Evolutionary conservation across 2,888 invertebrate species (phyloP), one percentile per base, ranked within the genome.

Genomic region (Cyaniris semiargus): DNA sequence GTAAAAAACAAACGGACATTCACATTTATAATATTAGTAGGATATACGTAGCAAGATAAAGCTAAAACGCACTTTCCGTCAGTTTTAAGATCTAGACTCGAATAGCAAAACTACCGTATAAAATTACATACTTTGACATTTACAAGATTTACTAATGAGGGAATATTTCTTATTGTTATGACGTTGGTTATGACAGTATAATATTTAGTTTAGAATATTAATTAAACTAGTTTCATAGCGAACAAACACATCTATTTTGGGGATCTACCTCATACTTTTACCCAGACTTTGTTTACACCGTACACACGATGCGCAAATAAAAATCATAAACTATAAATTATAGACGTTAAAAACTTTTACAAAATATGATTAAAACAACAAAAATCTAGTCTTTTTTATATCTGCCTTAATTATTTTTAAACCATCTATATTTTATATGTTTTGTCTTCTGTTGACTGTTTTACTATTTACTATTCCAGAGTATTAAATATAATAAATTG

Each of bases 191-290:
- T 66, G 60, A 66, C 60, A 23, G 23, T 4, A 66, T 27, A 66
- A 1, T 66, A 66, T 31, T 18, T 27, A 13, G 3, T 23, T 23
- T 5, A 66, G 27, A 66, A 23, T 27, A 66, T 27, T 27, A 66
- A 66, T 27, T 18, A 66, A 66, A 66, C 71, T 71, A 71, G 71
- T 71, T 71, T 38, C 21, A 71, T n/a, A 21, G n/a, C 8, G 4
- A 13, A 71, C 8, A 38, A 38, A 71, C 71, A 71, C 34, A 10
- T 71, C 38, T 71, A 71, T 71, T 71, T 38, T 38, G 38, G 21
- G 71, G 23, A 38, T 38, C n/a, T 71, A 71, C 38, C 71, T 71
- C 71, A 70, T 34, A 21, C 71, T 71, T 38, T 27, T 66, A 27
- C 10, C n/a, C 18, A 23, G 34, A 21, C 71, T 34, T 38, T 38